These are phyloP conservation scores for Lytechinus pictus DNA, from an alignment of 35 echinoderm and acorn worm genomes.

Conservation along the genomic window DNA sequence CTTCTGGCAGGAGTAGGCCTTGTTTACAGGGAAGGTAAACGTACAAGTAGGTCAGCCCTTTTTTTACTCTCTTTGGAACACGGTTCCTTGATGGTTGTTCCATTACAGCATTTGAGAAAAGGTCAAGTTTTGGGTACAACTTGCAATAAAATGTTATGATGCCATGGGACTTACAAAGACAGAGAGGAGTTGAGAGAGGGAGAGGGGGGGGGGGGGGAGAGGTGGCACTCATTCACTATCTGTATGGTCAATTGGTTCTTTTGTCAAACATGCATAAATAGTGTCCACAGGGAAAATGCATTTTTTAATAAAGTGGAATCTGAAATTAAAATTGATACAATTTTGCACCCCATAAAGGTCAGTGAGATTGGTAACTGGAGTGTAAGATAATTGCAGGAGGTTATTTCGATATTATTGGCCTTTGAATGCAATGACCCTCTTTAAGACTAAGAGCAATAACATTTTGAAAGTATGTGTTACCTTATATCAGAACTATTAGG, in stretches of 20 bases:
- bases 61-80: background rate
- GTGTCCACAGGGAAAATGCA: background rate
- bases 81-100: background rate
- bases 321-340: background rate
- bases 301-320: background rate
- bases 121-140: slow-evolving; percentile 10
- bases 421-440: too few species aligned
- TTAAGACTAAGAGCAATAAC: too few species aligned
- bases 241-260: background rate
- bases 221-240: background rate
- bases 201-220: too few species aligned
- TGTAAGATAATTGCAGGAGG: background rate
- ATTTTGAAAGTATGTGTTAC: too few species aligned
- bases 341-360: background rate
- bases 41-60: background rate
- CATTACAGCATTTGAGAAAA: background rate
- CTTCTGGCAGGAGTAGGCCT: background rate
- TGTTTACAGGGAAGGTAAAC: background rate
- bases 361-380: background rate
- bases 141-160: slow-evolving; percentile 14
- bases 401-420: too few species aligned
- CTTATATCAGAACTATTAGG: background rate
- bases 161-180: background rate
- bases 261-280: background rate
- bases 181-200: background rate